phyloP scores from a whole-genome alignment of 2,797 vertebrate species.

The Salarias fasciatus region DNA sequence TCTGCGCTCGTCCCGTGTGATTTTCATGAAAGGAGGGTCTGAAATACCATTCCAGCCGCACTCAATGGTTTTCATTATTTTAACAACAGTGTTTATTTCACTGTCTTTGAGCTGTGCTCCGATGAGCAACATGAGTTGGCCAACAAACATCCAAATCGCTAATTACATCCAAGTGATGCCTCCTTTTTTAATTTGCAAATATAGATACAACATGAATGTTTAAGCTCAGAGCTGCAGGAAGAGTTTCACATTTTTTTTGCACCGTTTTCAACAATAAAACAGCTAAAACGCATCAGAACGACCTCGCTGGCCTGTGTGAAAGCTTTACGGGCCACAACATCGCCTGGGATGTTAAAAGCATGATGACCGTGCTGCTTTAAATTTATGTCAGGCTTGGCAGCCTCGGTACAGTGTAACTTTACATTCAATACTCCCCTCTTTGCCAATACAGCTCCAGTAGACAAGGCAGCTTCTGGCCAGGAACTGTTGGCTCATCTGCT shows the following conservation, averaged over 20 bases:
- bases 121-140: constrained; percentile 40
- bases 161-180: constrained; percentile 50
- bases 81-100: constrained; percentile 78
- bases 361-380: constrained; percentile 36
- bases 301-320: constrained; percentile 27
- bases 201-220: constrained; percentile 16
- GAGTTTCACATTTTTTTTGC: too few species aligned
- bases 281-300: constrained; percentile 25
- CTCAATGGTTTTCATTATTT: constrained; percentile 76
- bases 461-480: constrained; percentile 31
- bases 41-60: constrained; percentile 47
- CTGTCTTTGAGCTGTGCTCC: constrained; percentile 50
- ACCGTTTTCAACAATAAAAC: constrained; percentile 17
- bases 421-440: constrained; percentile 53
- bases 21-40: constrained; percentile 53
- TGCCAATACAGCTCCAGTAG: constrained; percentile 47
- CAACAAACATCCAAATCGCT: constrained; percentile 46
- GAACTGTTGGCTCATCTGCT: constrained; percentile 47
- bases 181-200: constrained; percentile 36
- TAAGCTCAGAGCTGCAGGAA: constrained; percentile 5
- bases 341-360: constrained; percentile 44
- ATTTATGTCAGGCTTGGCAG: constrained; percentile 58
- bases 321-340: constrained; percentile 52
- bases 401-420: constrained; percentile 35
- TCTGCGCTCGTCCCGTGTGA: constrained; percentile 62